phyloP scores from a whole-genome alignment of 64 coral and sea anemone genomes.

The Acropora yongei region DNA sequence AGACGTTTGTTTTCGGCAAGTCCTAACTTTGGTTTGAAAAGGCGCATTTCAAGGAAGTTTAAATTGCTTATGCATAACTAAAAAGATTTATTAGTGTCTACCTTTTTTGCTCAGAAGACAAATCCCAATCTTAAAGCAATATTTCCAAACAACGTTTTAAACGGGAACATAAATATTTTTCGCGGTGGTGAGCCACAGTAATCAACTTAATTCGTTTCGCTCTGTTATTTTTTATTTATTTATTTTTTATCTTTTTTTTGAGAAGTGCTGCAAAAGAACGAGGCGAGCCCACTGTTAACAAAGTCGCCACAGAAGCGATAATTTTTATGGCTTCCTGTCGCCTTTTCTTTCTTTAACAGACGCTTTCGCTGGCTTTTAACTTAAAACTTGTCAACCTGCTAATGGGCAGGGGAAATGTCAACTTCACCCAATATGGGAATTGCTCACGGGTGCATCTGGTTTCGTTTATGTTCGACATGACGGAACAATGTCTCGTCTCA shows the following conservation, averaged over 20 bases:
- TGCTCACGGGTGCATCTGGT: not conserved
- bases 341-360: constrained; percentile 3
- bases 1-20: not conserved
- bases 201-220: not conserved
- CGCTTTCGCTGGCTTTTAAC: constrained; percentile 1
- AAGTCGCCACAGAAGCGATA: not conserved
- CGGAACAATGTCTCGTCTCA: constrained; percentile 30
- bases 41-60: not conserved
- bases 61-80: too few species aligned
- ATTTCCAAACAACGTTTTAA: not conserved
- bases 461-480: not conserved
- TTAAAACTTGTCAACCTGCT: constrained; percentile 17
- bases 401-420: not conserved
- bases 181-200: not conserved
- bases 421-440: not conserved
- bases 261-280: not conserved
- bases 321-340: not conserved
- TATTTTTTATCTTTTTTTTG: not conserved
- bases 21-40: too few species aligned
- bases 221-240: too few species aligned
- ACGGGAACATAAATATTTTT: not conserved
- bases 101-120: too few species aligned
- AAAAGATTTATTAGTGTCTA: too few species aligned
- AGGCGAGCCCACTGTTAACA: not conserved
- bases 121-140: too few species aligned